Base-by-base conservation (phyloP, 1,140 invertebrate species). In the Sitophilus oryzae region DNA sequence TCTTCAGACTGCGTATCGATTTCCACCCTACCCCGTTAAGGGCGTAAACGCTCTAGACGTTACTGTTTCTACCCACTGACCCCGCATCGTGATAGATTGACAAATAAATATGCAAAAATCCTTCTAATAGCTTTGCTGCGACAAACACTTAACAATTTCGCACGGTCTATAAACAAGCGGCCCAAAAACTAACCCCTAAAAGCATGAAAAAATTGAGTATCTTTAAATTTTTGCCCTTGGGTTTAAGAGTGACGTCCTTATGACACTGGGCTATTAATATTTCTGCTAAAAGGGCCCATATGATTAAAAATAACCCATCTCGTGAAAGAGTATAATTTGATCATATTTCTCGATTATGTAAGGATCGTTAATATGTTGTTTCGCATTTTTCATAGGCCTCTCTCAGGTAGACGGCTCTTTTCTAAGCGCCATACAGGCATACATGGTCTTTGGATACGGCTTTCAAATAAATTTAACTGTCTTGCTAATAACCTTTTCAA, bases 331-430 rank as follows among this genome's bases (percentile, higher is more conserved):
- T 53, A 42, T 53, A 53, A 53, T 53, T 53, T 37, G 41, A 54
- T 47, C 46, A 47, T 47, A 47, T 47, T 54, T 46, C 23, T 54
- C 23, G 34, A 46, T 47, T 54, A 47, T 47, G 23, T 54, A 47
- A 47, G 52, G 52, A 43, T 54, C 52, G 36, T 54, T 54, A 54
- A 54, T 54, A 54, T 54, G 52, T 54, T 54, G 43, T 54, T 54
- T 54, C 36, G 44, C 34, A 54, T 54, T 54, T 54, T 54, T 54
- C 52, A 54, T 54, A 46, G 23, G 52, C n/a, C n/a, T n/a, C n/a
- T n/a, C n/a, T 14, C 52, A 54, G 52, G 52, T 54, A 54, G 52
- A 54, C 25, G 43, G 35, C 35, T 22, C 34, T 19, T 37, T 45
- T 53, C 35, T 38, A 53, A 54, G 52, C 52, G 44, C 44, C 52